Evolutionary conservation across 2,113 vertebrate genomes (phyloP).

Genomic region (Oophaga pumilio): DNA sequence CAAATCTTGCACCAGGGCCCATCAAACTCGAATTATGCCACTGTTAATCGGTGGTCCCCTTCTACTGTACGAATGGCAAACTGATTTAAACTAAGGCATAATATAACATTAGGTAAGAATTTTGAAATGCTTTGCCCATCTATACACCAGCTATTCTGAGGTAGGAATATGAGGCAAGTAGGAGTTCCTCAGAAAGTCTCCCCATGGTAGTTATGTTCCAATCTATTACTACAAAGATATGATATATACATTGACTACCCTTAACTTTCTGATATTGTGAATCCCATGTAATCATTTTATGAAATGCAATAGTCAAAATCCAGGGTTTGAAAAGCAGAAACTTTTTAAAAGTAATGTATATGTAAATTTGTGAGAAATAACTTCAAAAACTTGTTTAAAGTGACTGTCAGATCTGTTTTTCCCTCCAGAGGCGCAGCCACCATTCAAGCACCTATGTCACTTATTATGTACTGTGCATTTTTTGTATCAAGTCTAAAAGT

Average conservation of each 20-base stretch:
- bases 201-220: too few species aligned
- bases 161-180: too few species aligned
- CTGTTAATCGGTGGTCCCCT: too few species aligned
- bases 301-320: neutral
- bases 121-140: neutral
- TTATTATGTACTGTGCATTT: constrained; percentile 52
- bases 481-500: constrained; percentile 52
- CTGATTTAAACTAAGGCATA: too few species aligned
- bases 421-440: constrained; percentile 7
- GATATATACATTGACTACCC: neutral
- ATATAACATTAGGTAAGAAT: neutral
- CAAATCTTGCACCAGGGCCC: too few species aligned
- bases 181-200: too few species aligned
- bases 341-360: constrained; percentile 49
- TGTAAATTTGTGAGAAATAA: constrained; percentile 43
- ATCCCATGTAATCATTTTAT: neutral
- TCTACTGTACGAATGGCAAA: too few species aligned
- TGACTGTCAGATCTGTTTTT: constrained; percentile 26
- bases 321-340: neutral
- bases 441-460: constrained; percentile 48
- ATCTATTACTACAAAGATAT: too few species aligned
- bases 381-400: constrained; percentile 43
- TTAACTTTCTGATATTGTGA: neutral
- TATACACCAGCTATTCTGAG: neutral
- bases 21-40: too few species aligned